Evolutionary conservation across 1,140 invertebrate species (phyloP).

Genomic region (Protaetia brevitarsis): DNA sequence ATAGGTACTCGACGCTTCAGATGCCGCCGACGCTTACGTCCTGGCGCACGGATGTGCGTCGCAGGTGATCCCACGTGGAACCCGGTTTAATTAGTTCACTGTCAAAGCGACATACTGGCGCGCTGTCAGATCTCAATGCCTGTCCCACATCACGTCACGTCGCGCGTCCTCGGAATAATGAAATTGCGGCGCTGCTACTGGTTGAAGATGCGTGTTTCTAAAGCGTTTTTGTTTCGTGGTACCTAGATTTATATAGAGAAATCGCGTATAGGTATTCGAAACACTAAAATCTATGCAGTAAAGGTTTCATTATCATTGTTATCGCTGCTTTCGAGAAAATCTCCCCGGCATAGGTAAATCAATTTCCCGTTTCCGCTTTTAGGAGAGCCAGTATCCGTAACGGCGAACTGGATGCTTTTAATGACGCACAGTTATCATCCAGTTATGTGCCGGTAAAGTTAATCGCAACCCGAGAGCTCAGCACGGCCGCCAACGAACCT

Average conservation of each 20-base stretch:
- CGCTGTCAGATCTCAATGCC: not conserved
- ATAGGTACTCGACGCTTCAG: not conserved
- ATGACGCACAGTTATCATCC: conserved; percentile 37
- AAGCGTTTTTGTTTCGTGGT: too few relatives aligned
- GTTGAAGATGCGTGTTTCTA: too few relatives aligned
- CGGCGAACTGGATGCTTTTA: conserved; percentile 38
- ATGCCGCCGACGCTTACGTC: not conserved
- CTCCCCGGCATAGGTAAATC: too few relatives aligned
- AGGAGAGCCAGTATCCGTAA: conserved; percentile 2
- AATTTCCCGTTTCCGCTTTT: not conserved
- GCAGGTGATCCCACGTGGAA: conserved; percentile 40
- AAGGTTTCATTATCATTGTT: too few relatives aligned
- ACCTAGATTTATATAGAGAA: too few relatives aligned
- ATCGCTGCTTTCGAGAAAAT: too few relatives aligned
- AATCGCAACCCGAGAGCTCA: conserved; percentile 29
- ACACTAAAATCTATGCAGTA: too few relatives aligned
- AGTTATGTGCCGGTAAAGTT: conserved; percentile 39
- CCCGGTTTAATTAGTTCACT: conserved; percentile 43
- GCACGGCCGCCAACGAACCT: conserved; percentile 21
- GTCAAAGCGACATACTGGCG: conserved; percentile 36
- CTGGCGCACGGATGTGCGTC: not conserved
- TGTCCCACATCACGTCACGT: not conserved
- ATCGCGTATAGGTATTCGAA: too few relatives aligned
- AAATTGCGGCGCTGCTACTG: too few relatives aligned
- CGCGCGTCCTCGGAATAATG: too few relatives aligned